A percentile compares a stretch with the other conserved stretches of the same genome.
Evolutionary conservation across 2,113 vertebrate species (phyloP).

Genomic region (Nicator chloris): DNA sequence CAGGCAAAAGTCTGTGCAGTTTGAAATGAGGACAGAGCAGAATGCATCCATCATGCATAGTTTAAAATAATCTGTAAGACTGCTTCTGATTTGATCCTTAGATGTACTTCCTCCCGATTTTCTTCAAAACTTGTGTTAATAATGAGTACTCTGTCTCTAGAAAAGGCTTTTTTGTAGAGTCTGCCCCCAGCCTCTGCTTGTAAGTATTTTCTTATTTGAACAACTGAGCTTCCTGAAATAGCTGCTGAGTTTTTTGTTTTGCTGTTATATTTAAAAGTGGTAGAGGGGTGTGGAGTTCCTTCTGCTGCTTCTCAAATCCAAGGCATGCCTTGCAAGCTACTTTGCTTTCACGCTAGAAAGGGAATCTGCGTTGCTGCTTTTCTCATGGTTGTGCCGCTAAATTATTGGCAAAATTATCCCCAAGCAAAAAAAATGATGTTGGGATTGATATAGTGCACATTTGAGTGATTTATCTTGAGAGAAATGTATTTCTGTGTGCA

Average conservation of each 20-base stretch:
- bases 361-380: not conserved
- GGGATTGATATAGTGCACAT: not conserved
- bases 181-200: slow-evolving; percentile 30
- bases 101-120: slow-evolving; percentile 29
- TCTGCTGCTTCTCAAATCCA: slow-evolving; percentile 50
- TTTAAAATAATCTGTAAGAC: slow-evolving; percentile 9
- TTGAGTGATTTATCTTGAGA: not conserved
- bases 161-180: slow-evolving; percentile 21
- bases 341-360: not conserved
- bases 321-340: slow-evolving; percentile 48
- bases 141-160: slow-evolving; percentile 28
- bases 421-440: not conserved
- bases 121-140: slow-evolving; percentile 29
- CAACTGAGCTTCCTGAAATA: slow-evolving; percentile 42
- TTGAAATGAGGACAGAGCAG: slow-evolving; percentile 44
- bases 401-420: not conserved
- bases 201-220: slow-evolving; percentile 49
- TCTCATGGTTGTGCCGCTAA: not conserved
- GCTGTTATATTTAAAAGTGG: slow-evolving; percentile 48
- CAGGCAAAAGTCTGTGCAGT: not conserved
- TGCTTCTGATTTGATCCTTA: not conserved
- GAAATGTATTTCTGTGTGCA: not conserved
- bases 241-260: slow-evolving; percentile 51
- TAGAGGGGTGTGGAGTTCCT: slow-evolving; percentile 56
- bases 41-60: not conserved